Base-by-base conservation (phyloP, 1,140 invertebrate genomes). In the Musca domestica region DNA sequence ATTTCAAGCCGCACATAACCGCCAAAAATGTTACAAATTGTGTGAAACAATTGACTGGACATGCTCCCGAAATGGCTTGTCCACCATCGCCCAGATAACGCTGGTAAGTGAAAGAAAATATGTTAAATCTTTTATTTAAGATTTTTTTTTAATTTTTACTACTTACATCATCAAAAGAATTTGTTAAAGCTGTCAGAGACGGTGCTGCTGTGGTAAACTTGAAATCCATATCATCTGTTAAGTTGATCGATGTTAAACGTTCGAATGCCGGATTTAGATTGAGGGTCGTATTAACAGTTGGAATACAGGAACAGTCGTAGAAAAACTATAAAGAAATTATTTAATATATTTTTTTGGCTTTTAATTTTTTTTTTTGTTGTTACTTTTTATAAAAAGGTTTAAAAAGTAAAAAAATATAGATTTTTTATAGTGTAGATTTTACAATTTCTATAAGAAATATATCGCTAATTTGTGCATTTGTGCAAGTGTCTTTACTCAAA, bases 21-120 rank as follows among this genome's bases (percentile, higher is more conserved):
- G 84, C 83, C n/a, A 91, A 69, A 72, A 90, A 91, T 22, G 88
- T 83, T 64, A 89, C 87, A 72, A 90, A 90, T 71, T 87, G 85
- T 2, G 84, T 82, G 70, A 86, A 83, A 71, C 89, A 91, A 73
- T 90, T 87, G 0, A 90, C 87, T 0, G 84, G 83, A 76, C 89
- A 91, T 12, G 88, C 84, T n/a, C 89, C 89, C 0, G 86, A 83
- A 34, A 80, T 74, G 0, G 87, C 87, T 22, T 82, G 83, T 3
- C 87, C 87, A 17, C 74, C 66, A n/a, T n/a, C 34, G n/a, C 65
- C 66, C 1, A 47, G 46, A 2, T 22, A 14, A 25, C 51, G 17
- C 66, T 69, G 14, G 6, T 30, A 25, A 52, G 15, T 1, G 15
- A 56, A 34, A 64, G 25, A 2, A 56, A 41, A 41, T 41, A 41